A percentile compares a stretch with the other conserved stretches of the same genome.
Evolutionary conservation across 2,113 vertebrate genomes (phyloP).

Genomic region (Leucoraja erinaceus): DNA sequence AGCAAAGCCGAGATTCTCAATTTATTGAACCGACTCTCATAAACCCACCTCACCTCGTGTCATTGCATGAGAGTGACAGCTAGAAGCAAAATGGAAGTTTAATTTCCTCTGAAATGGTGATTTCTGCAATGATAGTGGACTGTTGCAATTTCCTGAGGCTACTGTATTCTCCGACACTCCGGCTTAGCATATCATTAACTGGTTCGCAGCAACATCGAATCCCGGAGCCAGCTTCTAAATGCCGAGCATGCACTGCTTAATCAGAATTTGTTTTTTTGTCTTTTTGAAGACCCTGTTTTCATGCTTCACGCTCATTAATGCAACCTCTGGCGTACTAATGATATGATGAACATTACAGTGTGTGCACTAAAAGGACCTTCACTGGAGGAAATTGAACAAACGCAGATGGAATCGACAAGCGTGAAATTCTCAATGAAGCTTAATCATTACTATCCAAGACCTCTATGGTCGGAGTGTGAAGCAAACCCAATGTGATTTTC

Average conservation of each 20-base stretch:
- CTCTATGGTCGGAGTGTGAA: slow-evolving; percentile 5
- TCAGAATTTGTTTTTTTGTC: slow-evolving; percentile 10
- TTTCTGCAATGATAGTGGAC: neutral
- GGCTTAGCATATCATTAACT: slow-evolving; percentile 32
- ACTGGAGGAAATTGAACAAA: slow-evolving; percentile 14
- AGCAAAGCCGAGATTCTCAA: neutral
- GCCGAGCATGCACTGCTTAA: slow-evolving; percentile 16
- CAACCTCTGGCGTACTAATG: slow-evolving; percentile 23
- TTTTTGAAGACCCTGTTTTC: slow-evolving; percentile 22
- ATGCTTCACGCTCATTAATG: slow-evolving; percentile 20
- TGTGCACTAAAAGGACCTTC: neutral
- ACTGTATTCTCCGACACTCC: neutral
- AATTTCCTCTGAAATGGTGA: neutral
- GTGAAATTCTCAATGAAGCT: slow-evolving; percentile 43
- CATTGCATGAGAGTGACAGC: neutral
- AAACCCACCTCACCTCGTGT: neutral
- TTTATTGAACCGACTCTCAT: neutral
- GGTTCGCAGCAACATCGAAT: neutral
- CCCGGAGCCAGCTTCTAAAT: neutral
- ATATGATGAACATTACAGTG: slow-evolving; percentile 32
- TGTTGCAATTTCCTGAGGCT: neutral
- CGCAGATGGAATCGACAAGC: slow-evolving; percentile 45
- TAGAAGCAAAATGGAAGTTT: neutral
- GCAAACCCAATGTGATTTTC: slow-evolving; percentile 33
- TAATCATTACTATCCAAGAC: slow-evolving; percentile 39